These are phyloP conservation scores for Liparis tanakae DNA, from an alignment of 2,797 vertebrate genomes.

Conservation along the genomic window DNA sequence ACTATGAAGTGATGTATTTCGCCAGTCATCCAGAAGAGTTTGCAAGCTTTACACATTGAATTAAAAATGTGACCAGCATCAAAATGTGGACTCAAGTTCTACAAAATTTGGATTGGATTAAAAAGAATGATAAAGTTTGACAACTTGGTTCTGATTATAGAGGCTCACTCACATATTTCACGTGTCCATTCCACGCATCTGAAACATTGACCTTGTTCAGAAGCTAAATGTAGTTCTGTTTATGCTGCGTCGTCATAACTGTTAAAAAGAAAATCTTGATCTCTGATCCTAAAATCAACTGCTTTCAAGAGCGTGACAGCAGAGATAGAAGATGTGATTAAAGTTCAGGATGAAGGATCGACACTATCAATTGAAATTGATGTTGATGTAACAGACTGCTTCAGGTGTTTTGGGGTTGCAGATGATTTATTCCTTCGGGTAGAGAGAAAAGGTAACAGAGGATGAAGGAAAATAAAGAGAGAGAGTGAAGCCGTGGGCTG, in stretches of 20 bases:
- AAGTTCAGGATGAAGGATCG: background rate
- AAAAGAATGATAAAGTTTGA: too few relatives aligned
- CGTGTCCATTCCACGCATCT: background rate
- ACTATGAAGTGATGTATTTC: background rate
- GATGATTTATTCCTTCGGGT: too few relatives aligned
- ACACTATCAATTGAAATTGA: background rate
- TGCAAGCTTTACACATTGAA: background rate
- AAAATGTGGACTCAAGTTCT: background rate
- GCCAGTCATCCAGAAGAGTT: background rate
- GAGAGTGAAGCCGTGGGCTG: too few relatives aligned
- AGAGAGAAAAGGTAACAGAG: too few relatives aligned
- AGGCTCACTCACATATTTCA: too few relatives aligned
- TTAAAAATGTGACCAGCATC: background rate
- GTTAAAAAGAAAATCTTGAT: background rate
- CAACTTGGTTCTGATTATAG: too few relatives aligned
- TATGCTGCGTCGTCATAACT: background rate
- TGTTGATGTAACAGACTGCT: too few relatives aligned
- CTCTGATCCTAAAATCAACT: background rate
- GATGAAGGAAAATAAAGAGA: too few relatives aligned
- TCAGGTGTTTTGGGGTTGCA: too few relatives aligned
- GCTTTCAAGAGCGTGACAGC: constrained; percentile 1
- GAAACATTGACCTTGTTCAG: background rate
- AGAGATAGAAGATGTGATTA: background rate
- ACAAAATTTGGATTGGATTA: background rate
- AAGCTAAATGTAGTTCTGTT: background rate